phyloP scores from a whole-genome alignment of 2,888 invertebrate species.

The Ctenicera cuprea region DNA sequence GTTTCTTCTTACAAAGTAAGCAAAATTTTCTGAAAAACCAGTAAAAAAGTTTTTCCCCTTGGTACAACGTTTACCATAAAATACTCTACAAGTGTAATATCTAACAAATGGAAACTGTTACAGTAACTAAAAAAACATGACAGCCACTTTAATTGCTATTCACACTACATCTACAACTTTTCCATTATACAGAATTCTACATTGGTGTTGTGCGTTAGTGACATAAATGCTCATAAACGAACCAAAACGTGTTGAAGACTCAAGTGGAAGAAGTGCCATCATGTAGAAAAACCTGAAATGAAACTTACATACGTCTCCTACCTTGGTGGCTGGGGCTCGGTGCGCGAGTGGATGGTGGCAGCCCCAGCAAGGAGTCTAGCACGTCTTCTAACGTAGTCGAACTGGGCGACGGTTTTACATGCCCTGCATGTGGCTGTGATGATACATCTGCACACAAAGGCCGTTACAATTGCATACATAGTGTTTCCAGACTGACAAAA shows the following conservation, averaged over 20 bases:
- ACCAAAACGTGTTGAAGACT: slow-evolving; percentile 44
- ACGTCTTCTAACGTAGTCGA: slow-evolving; percentile 95
- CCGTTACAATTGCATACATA: not conserved
- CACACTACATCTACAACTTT: no score
- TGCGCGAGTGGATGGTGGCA: slow-evolving; percentile 86
- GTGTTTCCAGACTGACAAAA: no score
- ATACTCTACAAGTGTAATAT: no score
- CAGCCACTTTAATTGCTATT: no score
- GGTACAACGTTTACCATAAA: no score
- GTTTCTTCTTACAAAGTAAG: no score
- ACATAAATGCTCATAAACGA: slow-evolving; percentile 21
- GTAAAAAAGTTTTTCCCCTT: no score
- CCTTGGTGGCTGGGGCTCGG: slow-evolving; percentile 83
- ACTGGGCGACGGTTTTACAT: slow-evolving; percentile 82
- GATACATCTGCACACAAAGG: slow-evolving; percentile 50
- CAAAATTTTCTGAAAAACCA: no score
- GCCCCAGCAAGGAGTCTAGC: slow-evolving; percentile 91
- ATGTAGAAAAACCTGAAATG: slow-evolving; percentile 72
- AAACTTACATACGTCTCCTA: slow-evolving; percentile 88
- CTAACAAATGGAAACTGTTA: no score
- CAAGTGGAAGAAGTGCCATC: slow-evolving; percentile 49
- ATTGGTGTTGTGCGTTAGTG: slow-evolving; percentile 34
- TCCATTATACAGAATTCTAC: no score
- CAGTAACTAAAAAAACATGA: no score
- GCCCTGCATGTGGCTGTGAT: slow-evolving; percentile 74